Percentiles rank a stretch among this genome's conserved stretches.
Evolutionary conservation across 1,140 invertebrate genomes (phyloP).

Genomic region (Gryon sp.): DNA sequence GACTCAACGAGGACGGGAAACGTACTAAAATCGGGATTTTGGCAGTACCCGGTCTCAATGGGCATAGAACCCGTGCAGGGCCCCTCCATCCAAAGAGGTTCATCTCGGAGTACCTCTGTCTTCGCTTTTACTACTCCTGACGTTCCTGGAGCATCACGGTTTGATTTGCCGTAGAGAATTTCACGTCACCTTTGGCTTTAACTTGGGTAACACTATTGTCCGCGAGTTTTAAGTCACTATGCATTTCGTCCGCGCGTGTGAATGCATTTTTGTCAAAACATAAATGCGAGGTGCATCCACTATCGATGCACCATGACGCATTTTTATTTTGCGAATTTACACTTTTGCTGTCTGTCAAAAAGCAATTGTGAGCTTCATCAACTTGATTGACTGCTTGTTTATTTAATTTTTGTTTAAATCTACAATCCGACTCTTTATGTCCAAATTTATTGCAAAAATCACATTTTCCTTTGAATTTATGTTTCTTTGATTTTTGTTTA

Average conservation of each 20-base stretch:
- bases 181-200: constrained; percentile 21
- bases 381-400: constrained; percentile 1
- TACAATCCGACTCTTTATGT: constrained; percentile 35
- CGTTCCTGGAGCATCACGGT: no score
- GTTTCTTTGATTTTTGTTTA: background rate
- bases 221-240: constrained; percentile 25
- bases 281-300: constrained; percentile 27
- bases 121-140: no score
- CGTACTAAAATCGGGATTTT: constrained; percentile 28
- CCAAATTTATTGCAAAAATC: constrained; percentile 17
- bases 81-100: constrained; percentile 11
- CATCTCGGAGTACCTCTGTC: background rate
- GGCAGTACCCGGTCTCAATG: background rate
- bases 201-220: background rate
- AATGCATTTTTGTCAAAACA: no score
- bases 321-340: background rate
- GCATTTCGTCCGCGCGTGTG: background rate
- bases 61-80: constrained; percentile 11
- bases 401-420: constrained; percentile 18
- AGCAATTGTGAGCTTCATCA: constrained; percentile 3
- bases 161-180: constrained; percentile 8
- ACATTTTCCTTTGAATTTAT: constrained; percentile 11
- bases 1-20: constrained; percentile 9
- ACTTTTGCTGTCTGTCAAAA: background rate
- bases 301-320: constrained; percentile 15